Base-by-base conservation (phyloP, 2,797 vertebrate species). In the Paedocypris micromegethes region DNA sequence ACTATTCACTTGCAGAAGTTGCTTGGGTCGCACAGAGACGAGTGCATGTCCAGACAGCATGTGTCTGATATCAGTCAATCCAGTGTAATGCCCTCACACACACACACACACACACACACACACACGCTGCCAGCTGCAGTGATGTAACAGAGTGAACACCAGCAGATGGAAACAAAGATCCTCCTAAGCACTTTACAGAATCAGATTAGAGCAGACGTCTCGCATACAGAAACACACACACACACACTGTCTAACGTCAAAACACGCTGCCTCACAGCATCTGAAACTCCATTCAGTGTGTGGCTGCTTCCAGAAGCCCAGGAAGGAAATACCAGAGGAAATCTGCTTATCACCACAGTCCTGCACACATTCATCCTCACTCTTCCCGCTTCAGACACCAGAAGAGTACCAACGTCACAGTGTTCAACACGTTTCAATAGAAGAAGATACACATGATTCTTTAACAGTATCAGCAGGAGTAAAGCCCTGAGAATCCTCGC, bases 141-240 rank as follows among this genome's bases (percentile, higher is more conserved):
- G 86, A 88, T 83, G 86, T 86, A 88, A 88, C 78, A 64, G 56
- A 69, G 75, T 78, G 80, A 82, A 85, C 83, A 78, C 77, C 77
- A 58, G 44, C 3, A 71, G 82, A 84, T 83, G 85, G 83, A 85
- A 86, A 84, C 77, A 41, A 73, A 80, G 82, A 86, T 86, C 82
- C 77, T 74, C 74, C 76, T 83, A 83, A 90, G 84, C 77, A 80
- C 23, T 80, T 84, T 82, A 84, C 74, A 79, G 82, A 83, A 87
- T 85, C 83, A 88, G 85, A 86, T 87, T 84, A 86, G 66, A 79
- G 84, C 75, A 76, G 59, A 79, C 57, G 46, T 45, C 63, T 77
- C 69, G 78, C 41, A 74, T 37, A 65, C 37, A 70, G 61, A 69
- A 64, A 67, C 48, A 72, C 66, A 55, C 39, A 64, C 59, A 59